Percentiles rank a stretch among this genome's conserved stretches.
Conservation (phyloP, 2,797 vertebrate species). For the Macropodus opercularis region DNA sequence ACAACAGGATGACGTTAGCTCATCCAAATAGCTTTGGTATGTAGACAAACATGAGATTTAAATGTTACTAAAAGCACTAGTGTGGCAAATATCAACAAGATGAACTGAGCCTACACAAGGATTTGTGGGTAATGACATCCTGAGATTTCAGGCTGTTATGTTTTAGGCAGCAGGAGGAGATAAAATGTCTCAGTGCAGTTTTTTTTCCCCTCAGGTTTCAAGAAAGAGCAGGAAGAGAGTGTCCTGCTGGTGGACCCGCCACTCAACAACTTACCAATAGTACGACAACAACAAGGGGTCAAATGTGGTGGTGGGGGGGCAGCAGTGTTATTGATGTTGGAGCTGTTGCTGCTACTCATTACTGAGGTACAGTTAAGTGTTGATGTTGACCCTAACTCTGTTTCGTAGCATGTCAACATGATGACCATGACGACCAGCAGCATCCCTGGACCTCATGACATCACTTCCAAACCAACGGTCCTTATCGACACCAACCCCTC, state of each 20-base stretch:
- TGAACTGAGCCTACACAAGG: not conserved
- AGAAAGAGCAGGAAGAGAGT: constrained; percentile 34
- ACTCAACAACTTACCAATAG: constrained; percentile 53
- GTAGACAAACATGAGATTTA: not conserved
- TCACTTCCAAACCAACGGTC: not conserved
- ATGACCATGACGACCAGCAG: constrained; percentile 22
- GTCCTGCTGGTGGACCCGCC: constrained; percentile 62
- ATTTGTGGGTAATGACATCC: constrained; percentile 8
- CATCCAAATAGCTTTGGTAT: constrained; percentile 18
- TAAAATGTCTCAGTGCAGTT: not conserved
- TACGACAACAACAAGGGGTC: constrained; percentile 7
- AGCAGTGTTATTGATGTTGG: not conserved
- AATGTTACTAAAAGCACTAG: not conserved
- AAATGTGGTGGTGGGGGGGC: not conserved
- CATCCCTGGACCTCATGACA: constrained; percentile 56
- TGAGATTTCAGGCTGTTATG: not conserved
- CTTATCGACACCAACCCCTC: not conserved
- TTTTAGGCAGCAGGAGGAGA: not conserved
- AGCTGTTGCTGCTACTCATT: too few relatives aligned
- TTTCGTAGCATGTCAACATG: constrained; percentile 42
- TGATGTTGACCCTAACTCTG: fast-evolving
- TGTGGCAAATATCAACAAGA: not conserved
- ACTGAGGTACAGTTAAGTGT: too few relatives aligned
- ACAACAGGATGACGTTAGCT: not conserved
- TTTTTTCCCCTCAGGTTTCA: constrained; percentile 26